A percentile compares a stretch with the other conserved stretches of the same genome.
Conservation (phyloP, 2,113 vertebrate species). For the Trinectes maculatus region DNA sequence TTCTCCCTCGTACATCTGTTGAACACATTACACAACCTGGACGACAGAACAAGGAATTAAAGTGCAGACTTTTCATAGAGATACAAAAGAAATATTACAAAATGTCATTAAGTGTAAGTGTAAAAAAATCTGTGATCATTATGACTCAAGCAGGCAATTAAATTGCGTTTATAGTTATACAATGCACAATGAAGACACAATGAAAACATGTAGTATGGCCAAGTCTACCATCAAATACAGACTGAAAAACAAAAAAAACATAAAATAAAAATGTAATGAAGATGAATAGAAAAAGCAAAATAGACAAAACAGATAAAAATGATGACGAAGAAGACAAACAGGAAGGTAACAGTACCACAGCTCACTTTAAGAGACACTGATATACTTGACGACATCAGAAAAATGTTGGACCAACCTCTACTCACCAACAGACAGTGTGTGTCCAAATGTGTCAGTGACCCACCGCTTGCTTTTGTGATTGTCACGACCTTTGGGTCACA, state of each 20-base stretch:
- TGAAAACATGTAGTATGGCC: neutral
- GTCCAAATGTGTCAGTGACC: slow-evolving; percentile 71
- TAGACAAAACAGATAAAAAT: neutral
- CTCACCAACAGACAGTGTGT: slow-evolving; percentile 48
- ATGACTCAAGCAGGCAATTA: neutral
- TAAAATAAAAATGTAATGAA: neutral
- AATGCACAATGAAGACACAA: neutral
- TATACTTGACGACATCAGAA: slow-evolving; percentile 12
- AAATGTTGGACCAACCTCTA: slow-evolving; percentile 35
- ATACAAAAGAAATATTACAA: slow-evolving; percentile 19
- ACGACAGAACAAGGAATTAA: slow-evolving; percentile 7
- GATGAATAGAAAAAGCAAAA: neutral
- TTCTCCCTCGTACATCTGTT: slow-evolving; percentile 84
- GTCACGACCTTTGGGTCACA: slow-evolving; percentile 66
- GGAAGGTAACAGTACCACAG: neutral
- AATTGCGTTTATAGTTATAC: neutral
- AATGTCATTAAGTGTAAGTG: neutral
- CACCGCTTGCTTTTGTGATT: slow-evolving; percentile 56
- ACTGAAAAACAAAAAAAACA: neutral
- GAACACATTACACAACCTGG: slow-evolving; percentile 78
- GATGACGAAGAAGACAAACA: neutral
- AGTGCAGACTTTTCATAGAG: slow-evolving; percentile 22
- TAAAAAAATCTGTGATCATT: neutral
- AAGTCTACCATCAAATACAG: neutral
- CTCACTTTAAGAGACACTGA: slow-evolving; percentile 3